Conservation (phyloP, 2,113 vertebrate species). For the Chamaea fasciata region DNA sequence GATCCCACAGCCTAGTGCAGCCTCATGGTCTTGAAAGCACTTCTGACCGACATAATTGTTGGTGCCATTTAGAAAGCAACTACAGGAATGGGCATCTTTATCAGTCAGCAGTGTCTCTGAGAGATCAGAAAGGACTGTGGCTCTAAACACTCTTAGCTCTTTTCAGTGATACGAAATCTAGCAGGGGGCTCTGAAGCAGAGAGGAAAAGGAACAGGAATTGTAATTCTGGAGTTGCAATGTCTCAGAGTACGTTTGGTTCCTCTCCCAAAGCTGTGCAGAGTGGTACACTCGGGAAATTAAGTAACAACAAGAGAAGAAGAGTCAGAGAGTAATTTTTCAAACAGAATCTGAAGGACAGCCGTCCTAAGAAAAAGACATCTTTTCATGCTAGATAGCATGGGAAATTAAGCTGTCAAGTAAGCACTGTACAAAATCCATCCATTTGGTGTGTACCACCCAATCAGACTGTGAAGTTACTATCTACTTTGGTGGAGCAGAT, state of each 20-base stretch:
- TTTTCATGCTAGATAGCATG: neutral
- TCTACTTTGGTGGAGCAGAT: neutral
- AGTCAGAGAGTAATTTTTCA: neutral
- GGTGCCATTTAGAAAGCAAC: neutral
- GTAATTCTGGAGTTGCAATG: neutral
- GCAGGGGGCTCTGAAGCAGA: neutral
- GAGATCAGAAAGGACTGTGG: neutral
- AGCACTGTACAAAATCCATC: neutral
- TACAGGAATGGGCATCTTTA: neutral
- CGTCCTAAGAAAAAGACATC: neutral
- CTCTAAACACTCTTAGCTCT: neutral
- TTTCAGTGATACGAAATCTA: neutral
- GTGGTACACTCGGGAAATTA: neutral
- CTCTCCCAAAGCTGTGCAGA: neutral
- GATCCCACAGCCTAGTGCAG: neutral
- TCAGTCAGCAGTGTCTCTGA: neutral
- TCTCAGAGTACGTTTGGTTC: neutral
- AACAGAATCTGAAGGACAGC: neutral
- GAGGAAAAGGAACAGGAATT: neutral
- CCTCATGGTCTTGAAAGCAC: neutral
- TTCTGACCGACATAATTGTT: neutral
- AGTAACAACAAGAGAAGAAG: neutral
- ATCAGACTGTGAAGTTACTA: neutral
- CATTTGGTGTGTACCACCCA: neutral
- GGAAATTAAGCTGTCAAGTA: neutral